These are phyloP conservation scores for Heteromyza rotundicornis DNA, from an alignment of 2,888 invertebrate species.

Conservation along the genomic window DNA sequence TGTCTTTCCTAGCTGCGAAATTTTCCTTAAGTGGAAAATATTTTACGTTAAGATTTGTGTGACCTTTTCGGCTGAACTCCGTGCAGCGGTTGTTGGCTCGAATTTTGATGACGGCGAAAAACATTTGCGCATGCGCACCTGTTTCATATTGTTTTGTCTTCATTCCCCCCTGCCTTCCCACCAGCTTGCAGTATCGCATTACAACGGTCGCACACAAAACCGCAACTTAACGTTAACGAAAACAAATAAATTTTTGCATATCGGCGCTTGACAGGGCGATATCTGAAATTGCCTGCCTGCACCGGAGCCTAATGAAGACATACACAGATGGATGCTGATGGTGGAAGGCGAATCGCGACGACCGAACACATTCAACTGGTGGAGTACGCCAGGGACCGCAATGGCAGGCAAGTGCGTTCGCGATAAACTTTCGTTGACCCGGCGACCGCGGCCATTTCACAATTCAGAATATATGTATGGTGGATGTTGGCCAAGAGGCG, in stretches of 20 bases:
- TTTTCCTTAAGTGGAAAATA: too few relatives aligned
- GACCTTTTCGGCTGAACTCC: not conserved
- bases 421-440: not conserved
- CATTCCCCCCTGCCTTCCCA: too few relatives aligned
- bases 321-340: not conserved
- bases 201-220: not conserved
- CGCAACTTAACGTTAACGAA: not conserved
- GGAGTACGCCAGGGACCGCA: not conserved
- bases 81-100: not conserved
- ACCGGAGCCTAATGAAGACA: not conserved
- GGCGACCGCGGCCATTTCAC: not conserved
- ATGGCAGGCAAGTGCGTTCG: not conserved
- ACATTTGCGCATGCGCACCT: not conserved
- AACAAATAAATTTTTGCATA: constrained; percentile 1
- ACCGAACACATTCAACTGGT: not conserved
- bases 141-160: not conserved
- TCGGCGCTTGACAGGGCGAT: not conserved
- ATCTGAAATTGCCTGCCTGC: not conserved
- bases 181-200: too few relatives aligned
- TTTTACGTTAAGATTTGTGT: too few relatives aligned
- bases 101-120: not conserved
- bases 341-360: not conserved
- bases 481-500: not conserved
- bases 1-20: too few relatives aligned
- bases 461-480: not conserved